These are phyloP conservation scores for Balearica regulorum DNA, from an alignment of 2,797 vertebrate species.

Conservation along the genomic window DNA sequence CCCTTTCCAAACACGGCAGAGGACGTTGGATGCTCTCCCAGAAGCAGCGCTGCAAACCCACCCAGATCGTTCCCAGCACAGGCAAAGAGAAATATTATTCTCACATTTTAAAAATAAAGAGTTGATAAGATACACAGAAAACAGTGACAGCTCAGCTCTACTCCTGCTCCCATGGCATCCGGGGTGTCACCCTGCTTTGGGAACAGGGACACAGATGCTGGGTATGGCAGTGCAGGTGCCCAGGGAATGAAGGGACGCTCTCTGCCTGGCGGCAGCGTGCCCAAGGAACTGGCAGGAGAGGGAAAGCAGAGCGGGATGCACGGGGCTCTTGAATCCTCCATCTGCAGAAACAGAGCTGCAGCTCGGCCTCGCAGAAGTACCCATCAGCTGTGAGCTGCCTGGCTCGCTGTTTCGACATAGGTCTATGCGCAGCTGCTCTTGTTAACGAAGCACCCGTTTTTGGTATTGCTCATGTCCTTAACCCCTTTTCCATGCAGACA, in stretches of 20 bases:
- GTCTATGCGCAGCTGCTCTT: not conserved
- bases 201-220: not conserved
- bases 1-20: constrained; percentile 56
- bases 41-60: constrained; percentile 41
- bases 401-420: fast-evolving
- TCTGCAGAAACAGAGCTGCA: not conserved
- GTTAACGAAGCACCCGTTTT: fast-evolving
- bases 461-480: fast-evolving
- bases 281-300: not conserved
- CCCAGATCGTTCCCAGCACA: not conserved
- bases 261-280: not conserved
- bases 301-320: not conserved
- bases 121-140: not conserved
- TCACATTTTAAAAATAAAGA: constrained; percentile 7
- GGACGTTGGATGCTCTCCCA: constrained; percentile 42
- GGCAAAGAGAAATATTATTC: constrained; percentile 61
- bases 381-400: not conserved
- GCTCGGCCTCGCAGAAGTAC: fast-evolving
- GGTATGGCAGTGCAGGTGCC: not conserved
- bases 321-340: not conserved
- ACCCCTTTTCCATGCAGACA: fast-evolving
- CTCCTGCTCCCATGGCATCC: fast-evolving
- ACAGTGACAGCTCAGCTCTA: fast-evolving
- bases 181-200: not conserved
- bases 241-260: not conserved